A percentile compares a stretch with the other conserved stretches of the same genome.
phyloP scores from a whole-genome alignment of 1,140 invertebrate species.

The Thaumetopoea pityocampa region DNA sequence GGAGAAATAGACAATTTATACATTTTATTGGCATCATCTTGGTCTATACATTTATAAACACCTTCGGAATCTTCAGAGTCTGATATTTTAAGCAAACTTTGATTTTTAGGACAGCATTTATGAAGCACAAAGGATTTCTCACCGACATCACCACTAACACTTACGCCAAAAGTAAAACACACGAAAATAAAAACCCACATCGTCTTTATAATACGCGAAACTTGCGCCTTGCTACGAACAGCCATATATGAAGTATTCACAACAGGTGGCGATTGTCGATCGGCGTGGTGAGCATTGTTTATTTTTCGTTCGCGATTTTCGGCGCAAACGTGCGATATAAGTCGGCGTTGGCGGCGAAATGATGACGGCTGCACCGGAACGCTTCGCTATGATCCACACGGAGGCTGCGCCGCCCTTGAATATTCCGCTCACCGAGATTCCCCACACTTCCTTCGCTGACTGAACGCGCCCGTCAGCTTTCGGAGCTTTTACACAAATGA shows the following conservation, averaged over 20 bases:
- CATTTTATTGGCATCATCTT: slow-evolving; percentile 18
- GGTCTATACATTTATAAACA: slow-evolving; percentile 40
- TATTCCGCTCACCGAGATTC: too few relatives aligned
- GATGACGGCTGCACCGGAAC: slow-evolving; percentile 26
- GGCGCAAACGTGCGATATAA: slow-evolving; percentile 40
- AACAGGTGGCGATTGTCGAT: slow-evolving; percentile 52
- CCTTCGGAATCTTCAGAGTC: slow-evolving; percentile 28
- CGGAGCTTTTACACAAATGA: not conserved
- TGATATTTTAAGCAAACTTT: slow-evolving; percentile 45
- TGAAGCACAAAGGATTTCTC: slow-evolving; percentile 34
- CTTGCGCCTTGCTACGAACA: slow-evolving; percentile 17
- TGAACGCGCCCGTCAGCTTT: slow-evolving; percentile 9
- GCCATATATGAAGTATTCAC: slow-evolving; percentile 37
- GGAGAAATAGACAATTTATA: slow-evolving; percentile 39
- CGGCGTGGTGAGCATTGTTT: slow-evolving; percentile 50
- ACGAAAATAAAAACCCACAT: slow-evolving; percentile 43
- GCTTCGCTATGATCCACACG: slow-evolving; percentile 21
- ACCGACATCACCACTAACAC: slow-evolving; percentile 20
- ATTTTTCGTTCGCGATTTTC: slow-evolving; percentile 25
- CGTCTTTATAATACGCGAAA: slow-evolving; percentile 11
- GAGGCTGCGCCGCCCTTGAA: slow-evolving; percentile 59
- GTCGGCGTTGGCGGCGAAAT: slow-evolving; percentile 43
- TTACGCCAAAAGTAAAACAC: slow-evolving; percentile 25
- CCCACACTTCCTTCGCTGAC: too few relatives aligned
- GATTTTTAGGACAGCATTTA: slow-evolving; percentile 48